phyloP scores from a whole-genome alignment of 2,888 invertebrate species.

The Agrotis segetum region DNA sequence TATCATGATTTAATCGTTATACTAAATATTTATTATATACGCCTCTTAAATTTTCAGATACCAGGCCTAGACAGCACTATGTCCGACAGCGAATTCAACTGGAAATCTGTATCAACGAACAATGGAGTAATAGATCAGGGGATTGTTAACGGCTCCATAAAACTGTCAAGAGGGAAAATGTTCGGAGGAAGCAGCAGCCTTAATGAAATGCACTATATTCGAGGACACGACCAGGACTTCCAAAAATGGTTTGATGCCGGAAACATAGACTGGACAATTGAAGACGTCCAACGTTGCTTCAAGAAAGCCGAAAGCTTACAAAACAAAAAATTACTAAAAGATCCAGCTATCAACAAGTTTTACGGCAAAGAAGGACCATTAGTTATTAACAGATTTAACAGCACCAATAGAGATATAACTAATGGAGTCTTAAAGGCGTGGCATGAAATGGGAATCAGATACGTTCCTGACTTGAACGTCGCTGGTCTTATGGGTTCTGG shows the following conservation, averaged over 20 bases:
- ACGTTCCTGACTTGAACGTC: constrained; percentile 84
- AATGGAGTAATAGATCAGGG: constrained; percentile 93
- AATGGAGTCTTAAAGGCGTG: constrained; percentile 77
- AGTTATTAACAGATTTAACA: constrained; percentile 83
- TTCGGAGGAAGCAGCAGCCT: constrained; percentile 90
- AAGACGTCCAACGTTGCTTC: constrained; percentile 35
- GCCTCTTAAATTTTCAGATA: constrained; percentile 64
- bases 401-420: constrained; percentile 67
- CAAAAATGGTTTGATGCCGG: constrained; percentile 87
- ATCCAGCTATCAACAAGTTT: constrained; percentile 63
- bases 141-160: constrained; percentile 75
- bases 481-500: constrained; percentile 74
- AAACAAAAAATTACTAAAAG: constrained; percentile 57
- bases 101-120: constrained; percentile 92
- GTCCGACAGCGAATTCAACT: constrained; percentile 70
- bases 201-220: constrained; percentile 90
- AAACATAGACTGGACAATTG: constrained; percentile 60
- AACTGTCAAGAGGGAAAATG: constrained; percentile 91
- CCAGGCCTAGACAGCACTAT: constrained; percentile 61
- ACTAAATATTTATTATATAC: no score
- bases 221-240: constrained; percentile 86
- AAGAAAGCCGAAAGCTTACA: constrained; percentile 48
- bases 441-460: constrained; percentile 83
- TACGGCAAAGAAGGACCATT: constrained; percentile 87
- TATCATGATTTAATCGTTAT: no score